Base-by-base conservation (phyloP, 2,888 invertebrate species). In the Piscicola geometra region DNA sequence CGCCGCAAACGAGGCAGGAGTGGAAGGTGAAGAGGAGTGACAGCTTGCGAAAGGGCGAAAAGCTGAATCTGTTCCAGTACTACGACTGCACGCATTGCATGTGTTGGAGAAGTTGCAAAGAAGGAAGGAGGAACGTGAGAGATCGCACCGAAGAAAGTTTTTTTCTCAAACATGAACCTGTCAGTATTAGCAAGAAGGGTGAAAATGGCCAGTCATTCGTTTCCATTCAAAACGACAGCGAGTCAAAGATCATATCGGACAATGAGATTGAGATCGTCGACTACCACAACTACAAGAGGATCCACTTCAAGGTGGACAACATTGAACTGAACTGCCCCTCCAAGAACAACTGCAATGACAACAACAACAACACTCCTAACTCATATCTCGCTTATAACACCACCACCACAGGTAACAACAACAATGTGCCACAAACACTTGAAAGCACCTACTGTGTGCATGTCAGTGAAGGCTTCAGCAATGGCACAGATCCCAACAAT, bases 31-130 rank as follows among this genome's bases (percentile, higher is more conserved):
- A 56, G 25, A 56, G 25, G n/a, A 56, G 60, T 56, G 60, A 56
- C 60, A 56, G 60, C n/a, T 56, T 56, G 60, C 60, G 60, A 18
- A 56, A 56, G n/a, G 60, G 60, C 5, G 60, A 56, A 56, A 56
- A 56, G n/a, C 60, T 56, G 3, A 56, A 56, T 56, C n/a, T 56
- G 60, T 56, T 56, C n/a, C 60, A 56, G 60, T 56, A 56, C 25
- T 56, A 56, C 60, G n/a, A 56, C n/a, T 56, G 60, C 60, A 56
- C 60, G n/a, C 5, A 56, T 56, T 56, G 60, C 25, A 56, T 56
- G 60, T 56, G 60, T 56, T 56, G 60, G 60, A 56, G n/a, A 56
- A 56, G 3, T 25, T 56, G 5, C 60, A 56, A 25, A 56, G 60
- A 56, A 21, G n/a, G 60, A 56, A 56, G 60, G n/a, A 56, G 60